phyloP scores from a whole-genome alignment of 1,140 invertebrate genomes.

The Harpegnathos saltator region DNA sequence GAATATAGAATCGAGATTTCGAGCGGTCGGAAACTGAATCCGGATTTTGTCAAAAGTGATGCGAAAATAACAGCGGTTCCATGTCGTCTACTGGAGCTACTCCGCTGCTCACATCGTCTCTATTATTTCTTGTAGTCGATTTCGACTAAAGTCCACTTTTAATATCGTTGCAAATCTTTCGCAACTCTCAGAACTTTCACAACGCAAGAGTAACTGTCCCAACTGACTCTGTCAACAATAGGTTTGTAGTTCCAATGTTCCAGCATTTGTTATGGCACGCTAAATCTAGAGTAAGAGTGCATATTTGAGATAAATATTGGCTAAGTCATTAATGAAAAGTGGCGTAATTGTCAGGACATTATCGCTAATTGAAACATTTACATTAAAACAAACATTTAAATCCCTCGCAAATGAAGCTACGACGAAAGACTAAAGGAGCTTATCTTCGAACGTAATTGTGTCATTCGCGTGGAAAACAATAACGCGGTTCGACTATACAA shows the following conservation, averaged over 20 bases:
- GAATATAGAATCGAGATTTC: constrained; percentile 32
- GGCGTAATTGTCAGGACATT: too few species aligned
- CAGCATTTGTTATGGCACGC: too few species aligned
- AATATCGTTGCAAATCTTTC: not conserved
- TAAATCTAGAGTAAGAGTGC: too few species aligned
- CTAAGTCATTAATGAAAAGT: too few species aligned
- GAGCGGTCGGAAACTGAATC: constrained; percentile 13
- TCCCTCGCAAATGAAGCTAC: not conserved
- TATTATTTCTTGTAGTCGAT: constrained; percentile 50
- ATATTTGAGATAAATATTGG: too few species aligned
- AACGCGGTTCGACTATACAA: not conserved
- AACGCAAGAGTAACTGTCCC: too few species aligned
- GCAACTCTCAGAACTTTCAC: too few species aligned
- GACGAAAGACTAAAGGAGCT: constrained; percentile 1
- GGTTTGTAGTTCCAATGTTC: too few species aligned
- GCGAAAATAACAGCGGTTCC: constrained; percentile 43
- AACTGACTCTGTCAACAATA: too few species aligned
- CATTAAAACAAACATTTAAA: not conserved
- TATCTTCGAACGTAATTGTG: not conserved
- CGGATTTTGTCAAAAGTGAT: constrained; percentile 51
- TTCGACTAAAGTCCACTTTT: constrained; percentile 10
- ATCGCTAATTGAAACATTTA: too few species aligned
- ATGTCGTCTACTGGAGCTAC: constrained; percentile 39
- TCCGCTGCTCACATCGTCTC: constrained; percentile 22
- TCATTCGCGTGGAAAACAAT: not conserved